phyloP scores from a whole-genome alignment of 2,113 vertebrate species.

The Daboia siamensis region DNA sequence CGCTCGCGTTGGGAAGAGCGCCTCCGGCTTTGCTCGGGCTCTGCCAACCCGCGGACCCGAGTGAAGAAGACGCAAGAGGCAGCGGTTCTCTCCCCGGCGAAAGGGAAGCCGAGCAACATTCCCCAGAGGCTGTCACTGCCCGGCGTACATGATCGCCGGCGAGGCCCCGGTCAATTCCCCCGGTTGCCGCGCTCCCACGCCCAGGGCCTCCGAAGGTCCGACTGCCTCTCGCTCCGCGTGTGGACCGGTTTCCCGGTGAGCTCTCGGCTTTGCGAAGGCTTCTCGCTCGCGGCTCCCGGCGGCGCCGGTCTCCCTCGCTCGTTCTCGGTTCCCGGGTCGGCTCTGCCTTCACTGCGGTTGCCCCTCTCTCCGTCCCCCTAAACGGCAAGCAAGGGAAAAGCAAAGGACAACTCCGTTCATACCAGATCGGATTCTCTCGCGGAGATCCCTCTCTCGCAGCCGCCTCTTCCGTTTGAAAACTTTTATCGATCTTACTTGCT shows the following conservation, averaged over 20 bases:
- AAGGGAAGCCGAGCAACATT: conserved; percentile 60
- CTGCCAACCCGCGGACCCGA: conserved; percentile 32
- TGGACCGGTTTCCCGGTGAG: not conserved
- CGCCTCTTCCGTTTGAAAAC: conserved; percentile 63
- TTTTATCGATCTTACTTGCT: conserved; percentile 63
- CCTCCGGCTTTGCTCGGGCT: conserved; percentile 40
- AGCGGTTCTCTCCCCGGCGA: conserved; percentile 45
- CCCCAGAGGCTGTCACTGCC: conserved; percentile 65
- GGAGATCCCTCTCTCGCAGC: conserved; percentile 13
- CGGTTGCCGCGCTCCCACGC: conserved; percentile 23
- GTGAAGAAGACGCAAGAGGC: conserved; percentile 9
- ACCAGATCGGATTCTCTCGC: conserved; percentile 31
- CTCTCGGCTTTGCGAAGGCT: not conserved
- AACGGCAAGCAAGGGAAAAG: not conserved
- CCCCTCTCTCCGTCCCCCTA: not conserved
- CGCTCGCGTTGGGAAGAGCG: conserved; percentile 47
- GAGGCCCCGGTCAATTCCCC: conserved; percentile 24
- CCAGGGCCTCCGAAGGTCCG: conserved; percentile 3
- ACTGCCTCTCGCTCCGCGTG: not conserved
- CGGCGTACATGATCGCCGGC: conserved; percentile 52
- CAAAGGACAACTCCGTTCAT: conserved; percentile 18
- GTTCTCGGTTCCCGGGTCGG: not conserved
- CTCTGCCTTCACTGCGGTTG: not conserved
- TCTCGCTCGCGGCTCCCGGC: not conserved
- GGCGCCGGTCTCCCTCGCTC: not conserved